A percentile compares a stretch with the other conserved stretches of the same genome.
Evolutionary conservation across 2,888 invertebrate genomes (phyloP).

Genomic region (Lamproptera curius): DNA sequence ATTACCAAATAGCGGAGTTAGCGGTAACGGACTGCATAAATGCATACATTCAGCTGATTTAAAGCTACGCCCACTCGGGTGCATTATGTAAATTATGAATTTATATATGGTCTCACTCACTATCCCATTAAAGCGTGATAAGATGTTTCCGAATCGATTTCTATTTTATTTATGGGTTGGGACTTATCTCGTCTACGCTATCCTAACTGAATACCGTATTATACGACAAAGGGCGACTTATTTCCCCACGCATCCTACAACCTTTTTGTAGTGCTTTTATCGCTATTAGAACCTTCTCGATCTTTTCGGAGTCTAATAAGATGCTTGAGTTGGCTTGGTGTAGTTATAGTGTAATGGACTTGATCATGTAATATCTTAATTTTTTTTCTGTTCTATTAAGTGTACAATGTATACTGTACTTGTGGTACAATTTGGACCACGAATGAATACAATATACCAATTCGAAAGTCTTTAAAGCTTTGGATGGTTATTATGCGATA

Average conservation of each 20-base stretch:
- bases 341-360: too few relatives aligned
- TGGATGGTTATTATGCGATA: too few relatives aligned
- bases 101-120: conserved; percentile 3
- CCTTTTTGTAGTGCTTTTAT: too few relatives aligned
- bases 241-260: not conserved
- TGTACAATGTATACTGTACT: too few relatives aligned
- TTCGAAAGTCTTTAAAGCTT: too few relatives aligned
- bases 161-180: conserved; percentile 2
- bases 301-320: too few relatives aligned
- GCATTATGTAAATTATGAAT: conserved; percentile 16
- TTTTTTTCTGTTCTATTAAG: too few relatives aligned
- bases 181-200: not conserved
- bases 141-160: conserved; percentile 4
- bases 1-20: too few relatives aligned
- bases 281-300: too few relatives aligned
- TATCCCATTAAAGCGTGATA: conserved; percentile 2
- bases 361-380: not conserved
- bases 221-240: not conserved
- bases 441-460: too few relatives aligned
- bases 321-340: too few relatives aligned
- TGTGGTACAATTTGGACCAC: too few relatives aligned
- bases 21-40: not conserved
- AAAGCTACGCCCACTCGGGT: conserved; percentile 6
- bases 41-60: conserved; percentile 8
- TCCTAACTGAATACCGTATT: not conserved